phyloP scores from a whole-genome alignment of 1,140 invertebrate species.

The Ctenoplectra terminalis region DNA sequence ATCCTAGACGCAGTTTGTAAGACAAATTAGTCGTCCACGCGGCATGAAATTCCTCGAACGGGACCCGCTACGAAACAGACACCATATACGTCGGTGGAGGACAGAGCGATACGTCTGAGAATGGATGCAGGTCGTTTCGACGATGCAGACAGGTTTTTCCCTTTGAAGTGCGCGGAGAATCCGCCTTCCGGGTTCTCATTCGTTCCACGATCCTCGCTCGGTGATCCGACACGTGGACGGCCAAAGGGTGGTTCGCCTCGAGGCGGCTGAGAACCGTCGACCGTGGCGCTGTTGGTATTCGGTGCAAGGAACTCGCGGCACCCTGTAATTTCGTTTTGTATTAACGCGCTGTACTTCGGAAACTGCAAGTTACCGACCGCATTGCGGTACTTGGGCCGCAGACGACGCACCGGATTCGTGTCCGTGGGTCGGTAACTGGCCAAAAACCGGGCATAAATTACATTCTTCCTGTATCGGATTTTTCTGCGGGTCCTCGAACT shows the following conservation, averaged over 20 bases:
- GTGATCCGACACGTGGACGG: not conserved
- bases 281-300: constrained; percentile 40
- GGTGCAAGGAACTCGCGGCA: constrained; percentile 25
- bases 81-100: constrained; percentile 44
- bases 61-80: constrained; percentile 14
- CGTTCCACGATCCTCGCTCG: too few species aligned
- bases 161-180: constrained; percentile 32
- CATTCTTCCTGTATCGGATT: constrained; percentile 41
- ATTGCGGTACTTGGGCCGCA: constrained; percentile 51
- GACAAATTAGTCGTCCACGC: constrained; percentile 27
- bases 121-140: constrained; percentile 63
- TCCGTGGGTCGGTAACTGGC: constrained; percentile 17
- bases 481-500: constrained; percentile 33
- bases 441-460: constrained; percentile 28
- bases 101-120: constrained; percentile 21
- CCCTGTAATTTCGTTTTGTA: constrained; percentile 51
- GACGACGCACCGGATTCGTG: not conserved
- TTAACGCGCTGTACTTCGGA: constrained; percentile 34
- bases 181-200: constrained; percentile 67
- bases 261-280: constrained; percentile 48
- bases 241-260: too few species aligned
- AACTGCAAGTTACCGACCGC: constrained; percentile 29
- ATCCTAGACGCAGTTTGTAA: not conserved
- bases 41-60: constrained; percentile 28
- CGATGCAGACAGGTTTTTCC: constrained; percentile 68